phyloP scores from a whole-genome alignment of 2,797 vertebrate genomes.

The Columba guinea region DNA sequence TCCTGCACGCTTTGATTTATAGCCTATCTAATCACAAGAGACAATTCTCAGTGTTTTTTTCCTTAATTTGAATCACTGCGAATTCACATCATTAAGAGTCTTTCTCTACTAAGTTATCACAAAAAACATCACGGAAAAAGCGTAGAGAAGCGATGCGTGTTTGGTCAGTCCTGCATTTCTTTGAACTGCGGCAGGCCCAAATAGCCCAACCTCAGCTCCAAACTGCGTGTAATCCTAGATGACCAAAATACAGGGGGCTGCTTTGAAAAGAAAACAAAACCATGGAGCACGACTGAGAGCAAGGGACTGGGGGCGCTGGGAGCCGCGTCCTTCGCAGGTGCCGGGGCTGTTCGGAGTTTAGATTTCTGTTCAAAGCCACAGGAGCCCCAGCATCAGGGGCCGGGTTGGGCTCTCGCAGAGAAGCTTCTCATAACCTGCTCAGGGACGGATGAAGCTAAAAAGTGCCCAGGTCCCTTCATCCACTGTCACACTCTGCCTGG shows the following conservation, averaged over 20 bases:
- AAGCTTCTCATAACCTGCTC: not conserved
- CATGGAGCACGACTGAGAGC: not conserved
- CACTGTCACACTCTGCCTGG: not conserved
- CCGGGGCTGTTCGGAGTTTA: not conserved
- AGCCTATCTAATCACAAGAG: constrained; percentile 24
- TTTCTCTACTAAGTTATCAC: not conserved
- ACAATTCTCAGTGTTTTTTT: not conserved
- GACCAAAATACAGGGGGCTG: not conserved
- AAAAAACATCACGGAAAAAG: not conserved
- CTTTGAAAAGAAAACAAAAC: not conserved
- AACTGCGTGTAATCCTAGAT: not conserved
- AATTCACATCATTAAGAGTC: not conserved
- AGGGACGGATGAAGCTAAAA: not conserved
- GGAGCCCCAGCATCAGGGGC: not conserved
- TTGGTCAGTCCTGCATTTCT: not conserved
- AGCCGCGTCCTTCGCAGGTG: not conserved
- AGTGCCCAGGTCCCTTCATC: not conserved
- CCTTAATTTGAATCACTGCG: not conserved
- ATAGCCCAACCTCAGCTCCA: not conserved
- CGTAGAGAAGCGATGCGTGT: accelerated
- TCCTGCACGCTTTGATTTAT: constrained; percentile 67
- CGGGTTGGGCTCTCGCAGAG: accelerated
- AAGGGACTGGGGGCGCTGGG: not conserved
- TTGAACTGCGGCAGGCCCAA: not conserved
- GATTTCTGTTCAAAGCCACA: not conserved